Evolutionary conservation across 2,888 invertebrate species (phyloP), one percentile per base, ranked within the genome.

Genomic region (Brachypterus glaber): DNA sequence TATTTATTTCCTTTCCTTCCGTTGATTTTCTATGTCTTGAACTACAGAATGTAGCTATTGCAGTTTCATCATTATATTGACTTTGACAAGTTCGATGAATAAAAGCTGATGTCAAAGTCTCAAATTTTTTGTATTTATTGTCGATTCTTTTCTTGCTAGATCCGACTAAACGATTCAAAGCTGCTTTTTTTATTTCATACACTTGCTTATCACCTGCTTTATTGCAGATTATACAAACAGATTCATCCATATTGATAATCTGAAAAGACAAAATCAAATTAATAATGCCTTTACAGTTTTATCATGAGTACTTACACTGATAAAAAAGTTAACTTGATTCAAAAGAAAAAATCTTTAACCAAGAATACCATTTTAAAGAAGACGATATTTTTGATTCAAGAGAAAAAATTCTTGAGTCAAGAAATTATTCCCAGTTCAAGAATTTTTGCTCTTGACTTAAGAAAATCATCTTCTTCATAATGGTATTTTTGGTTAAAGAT

Each of bases 1-100:
- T 43, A 46, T 39, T 46, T 40, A 44, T 44, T 46, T 38, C 45
- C 43, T n/a, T n/a, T n/a, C n/a, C n/a, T n/a, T n/a, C n/a, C n/a
- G n/a, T n/a, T n/a, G n/a, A n/a, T n/a, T n/a, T 45, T 35, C 30
- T 44, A 31, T 21, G 39, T 42, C 41, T 44, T 40, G 41, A 35
- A 26, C 42, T 40, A 39, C 39, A 35, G 37, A 29, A 42, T 35
- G 44, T 25, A 40, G 42, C 39, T 44, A 46, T 46, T 37, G 45
- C 40, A 44, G 40, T 44, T 35, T 46, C 40, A 37, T 39, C 29
- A 43, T 46, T 45, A 40, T 43, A 46, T 21, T 37, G 37, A 39
- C 41, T 41, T 41, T 41, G 43, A 38, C 45, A 46, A 43, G 38
- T 43, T 43, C 36, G 45, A 43, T 46, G 43, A 40, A 45, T 41